These are phyloP conservation scores for Ormyrus rosae DNA, from an alignment of 2,888 invertebrate species.

Conservation along the genomic window DNA sequence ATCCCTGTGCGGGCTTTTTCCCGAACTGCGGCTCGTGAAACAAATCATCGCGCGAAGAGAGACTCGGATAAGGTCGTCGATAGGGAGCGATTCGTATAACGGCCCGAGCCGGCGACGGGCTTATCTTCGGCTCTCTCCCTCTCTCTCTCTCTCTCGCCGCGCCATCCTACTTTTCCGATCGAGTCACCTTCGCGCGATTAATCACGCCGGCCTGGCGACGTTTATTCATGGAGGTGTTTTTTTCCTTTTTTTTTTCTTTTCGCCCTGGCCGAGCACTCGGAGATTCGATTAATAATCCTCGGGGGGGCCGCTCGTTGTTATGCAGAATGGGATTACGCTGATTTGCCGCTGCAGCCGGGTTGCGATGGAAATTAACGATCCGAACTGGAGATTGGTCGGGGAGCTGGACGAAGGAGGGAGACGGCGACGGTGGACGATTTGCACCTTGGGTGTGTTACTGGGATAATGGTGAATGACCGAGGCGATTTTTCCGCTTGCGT, in stretches of 20 bases:
- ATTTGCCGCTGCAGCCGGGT: not conserved
- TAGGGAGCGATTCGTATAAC: not conserved
- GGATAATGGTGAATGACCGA: too few relatives aligned
- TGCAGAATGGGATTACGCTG: not conserved
- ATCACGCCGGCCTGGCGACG: slow-evolving; percentile 19
- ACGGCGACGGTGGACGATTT: not conserved
- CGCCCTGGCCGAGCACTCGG: not conserved
- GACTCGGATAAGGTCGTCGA: slow-evolving; percentile 22
- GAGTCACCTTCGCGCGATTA: slow-evolving; percentile 21
- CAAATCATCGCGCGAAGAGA: slow-evolving; percentile 26
- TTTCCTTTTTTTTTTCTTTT: not conserved
- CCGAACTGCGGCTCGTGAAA: not conserved
- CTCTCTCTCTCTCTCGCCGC: not conserved
- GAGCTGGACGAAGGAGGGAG: not conserved
- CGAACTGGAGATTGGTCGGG: not conserved
- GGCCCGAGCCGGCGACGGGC: too few relatives aligned
- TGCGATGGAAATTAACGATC: not conserved
- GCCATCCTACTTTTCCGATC: slow-evolving; percentile 22
- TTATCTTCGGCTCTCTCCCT: too few relatives aligned
- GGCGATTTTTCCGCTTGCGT: too few relatives aligned
- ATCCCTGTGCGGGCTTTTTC: not conserved
- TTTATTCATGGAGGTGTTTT: slow-evolving; percentile 24
- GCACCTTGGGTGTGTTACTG: too few relatives aligned
- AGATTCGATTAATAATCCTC: slow-evolving; percentile 28
- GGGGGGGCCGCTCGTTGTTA: not conserved